Evolutionary conservation across 2,797 vertebrate species (phyloP).

Genomic region (Thalassophryne amazonica): DNA sequence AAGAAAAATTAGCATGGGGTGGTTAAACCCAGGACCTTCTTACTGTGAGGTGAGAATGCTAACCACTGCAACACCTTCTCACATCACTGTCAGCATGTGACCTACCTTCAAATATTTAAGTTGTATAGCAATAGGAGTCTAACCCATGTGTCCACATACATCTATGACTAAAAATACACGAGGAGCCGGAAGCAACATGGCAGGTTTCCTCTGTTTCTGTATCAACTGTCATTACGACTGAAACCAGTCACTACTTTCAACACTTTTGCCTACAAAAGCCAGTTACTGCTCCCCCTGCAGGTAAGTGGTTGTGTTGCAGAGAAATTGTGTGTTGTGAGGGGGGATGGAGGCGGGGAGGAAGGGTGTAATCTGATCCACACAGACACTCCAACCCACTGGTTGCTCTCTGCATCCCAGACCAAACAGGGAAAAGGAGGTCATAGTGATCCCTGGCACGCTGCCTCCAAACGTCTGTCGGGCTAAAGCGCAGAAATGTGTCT

Average conservation of each 20-base stretch:
- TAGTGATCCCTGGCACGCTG: constrained; percentile 41
- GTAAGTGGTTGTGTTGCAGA: constrained; percentile 10
- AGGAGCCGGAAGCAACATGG: no score
- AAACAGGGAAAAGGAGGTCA: constrained; percentile 74
- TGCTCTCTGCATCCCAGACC: constrained; percentile 60
- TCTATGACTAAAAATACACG: no score
- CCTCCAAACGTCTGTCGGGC: no score
- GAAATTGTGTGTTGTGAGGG: not conserved
- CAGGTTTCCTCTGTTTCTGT: no score
- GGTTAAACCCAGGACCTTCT: no score
- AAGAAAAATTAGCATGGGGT: no score
- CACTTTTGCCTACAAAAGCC: not conserved
- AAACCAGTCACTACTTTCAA: no score
- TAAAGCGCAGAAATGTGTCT: no score
- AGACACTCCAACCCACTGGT: constrained; percentile 63
- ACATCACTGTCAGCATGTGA: not conserved
- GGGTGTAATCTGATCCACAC: constrained; percentile 67
- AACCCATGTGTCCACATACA: no score
- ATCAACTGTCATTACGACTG: no score
- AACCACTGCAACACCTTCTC: no score
- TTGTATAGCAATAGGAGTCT: not conserved
- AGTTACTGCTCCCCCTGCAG: constrained; percentile 61
- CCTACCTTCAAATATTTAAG: not conserved
- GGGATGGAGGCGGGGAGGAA: not conserved
- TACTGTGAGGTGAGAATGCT: no score